Base-by-base conservation (phyloP, 2,797 vertebrate species). In the Thaleichthys pacificus region DNA sequence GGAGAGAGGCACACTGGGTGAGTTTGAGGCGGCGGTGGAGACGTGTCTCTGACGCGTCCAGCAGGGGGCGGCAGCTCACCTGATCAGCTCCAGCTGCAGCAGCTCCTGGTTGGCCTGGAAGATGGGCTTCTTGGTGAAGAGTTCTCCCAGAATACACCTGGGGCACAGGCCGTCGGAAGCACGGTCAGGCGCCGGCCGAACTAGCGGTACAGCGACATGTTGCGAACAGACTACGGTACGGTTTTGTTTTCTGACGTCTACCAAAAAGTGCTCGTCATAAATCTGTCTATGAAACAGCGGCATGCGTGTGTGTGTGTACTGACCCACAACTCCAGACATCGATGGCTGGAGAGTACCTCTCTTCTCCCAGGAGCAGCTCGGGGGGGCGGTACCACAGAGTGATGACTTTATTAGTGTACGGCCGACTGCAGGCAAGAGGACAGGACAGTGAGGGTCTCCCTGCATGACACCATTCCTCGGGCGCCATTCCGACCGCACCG, bases 51-150 rank as follows among this genome's bases (percentile, higher is more conserved):
- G 4, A 17, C 0, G 51, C 2, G 15, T 4, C 6, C 49, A 38
- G 76, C 77, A 73, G 65, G 77, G 49, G 47, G 32, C n/a, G 15
- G 72, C 8, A 3, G 9, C 75, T 63, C 91, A 98, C 97, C 97
- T 99, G 91, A 99, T 98, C 80, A 99, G 93, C 92, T 99, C 97
- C 80, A 99, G 94, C 88, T 99, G 97, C 69, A 98, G 93, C 84
- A 99, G 92, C 86, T 99, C 97, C 91, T 99, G 96, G 91, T 98
- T 99, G 69, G 97, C 97, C 92, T 99, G 97, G 91, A 99, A 99
- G 87, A 99, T 97, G 83, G 97, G 97, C 87, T 96, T 98, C 94
- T 98, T 99, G 70, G 96, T 99, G 84, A 99, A 99, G 69, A 99
- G 93, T 89, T 99, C 97, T 85, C 97, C 97, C 74, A 99, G 93